Conservation (phyloP, 2,888 invertebrate species). For the Eristalinus aeneus region DNA sequence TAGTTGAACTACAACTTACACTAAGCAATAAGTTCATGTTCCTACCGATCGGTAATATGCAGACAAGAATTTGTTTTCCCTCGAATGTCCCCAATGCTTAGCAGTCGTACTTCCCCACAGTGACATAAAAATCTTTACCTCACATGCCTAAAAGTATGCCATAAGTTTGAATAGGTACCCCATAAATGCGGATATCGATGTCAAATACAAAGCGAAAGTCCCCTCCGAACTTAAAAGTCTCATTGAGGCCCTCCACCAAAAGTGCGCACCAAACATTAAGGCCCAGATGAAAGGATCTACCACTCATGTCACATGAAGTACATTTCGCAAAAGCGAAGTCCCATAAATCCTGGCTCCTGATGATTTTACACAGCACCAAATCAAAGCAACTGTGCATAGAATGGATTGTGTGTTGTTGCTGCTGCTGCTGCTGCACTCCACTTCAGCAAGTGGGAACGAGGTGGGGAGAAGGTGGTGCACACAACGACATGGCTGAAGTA, state of each 20-base stretch:
- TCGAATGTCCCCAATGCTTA: no score
- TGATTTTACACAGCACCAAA: conserved; percentile 14
- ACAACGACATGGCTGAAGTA: not conserved
- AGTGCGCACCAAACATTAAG: not conserved
- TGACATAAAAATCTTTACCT: not conserved
- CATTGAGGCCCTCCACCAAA: not conserved
- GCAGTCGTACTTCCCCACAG: no score
- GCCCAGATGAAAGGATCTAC: not conserved
- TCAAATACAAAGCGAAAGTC: not conserved
- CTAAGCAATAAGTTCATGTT: no score
- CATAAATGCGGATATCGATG: not conserved
- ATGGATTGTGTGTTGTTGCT: conserved; percentile 2
- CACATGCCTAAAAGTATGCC: not conserved
- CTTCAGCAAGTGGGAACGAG: not conserved
- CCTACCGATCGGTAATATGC: no score
- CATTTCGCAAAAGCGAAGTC: conserved; percentile 2
- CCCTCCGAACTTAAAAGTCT: not conserved
- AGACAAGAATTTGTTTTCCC: no score
- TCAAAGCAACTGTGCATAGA: not conserved
- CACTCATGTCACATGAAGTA: conserved; percentile 2
- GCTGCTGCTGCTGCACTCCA: not conserved
- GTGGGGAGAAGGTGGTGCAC: not conserved
- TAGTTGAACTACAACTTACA: no score
- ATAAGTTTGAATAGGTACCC: not conserved
- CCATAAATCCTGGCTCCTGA: conserved; percentile 15